These are phyloP conservation scores for Accipiter cooperii DNA, from an alignment of 2,113 vertebrate genomes.

Conservation along the genomic window DNA sequence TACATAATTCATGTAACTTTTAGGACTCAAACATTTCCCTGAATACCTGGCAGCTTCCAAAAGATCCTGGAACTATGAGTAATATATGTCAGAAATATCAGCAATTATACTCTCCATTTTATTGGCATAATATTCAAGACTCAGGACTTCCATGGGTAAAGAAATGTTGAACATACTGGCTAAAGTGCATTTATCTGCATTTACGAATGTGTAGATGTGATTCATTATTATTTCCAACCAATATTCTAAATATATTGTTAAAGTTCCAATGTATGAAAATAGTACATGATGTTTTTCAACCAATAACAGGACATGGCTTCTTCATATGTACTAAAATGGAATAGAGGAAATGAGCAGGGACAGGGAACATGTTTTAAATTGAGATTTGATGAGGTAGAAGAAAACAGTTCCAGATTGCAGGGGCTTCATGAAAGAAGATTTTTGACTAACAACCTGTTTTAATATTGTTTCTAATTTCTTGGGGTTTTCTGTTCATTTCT, in stretches of 20 bases:
- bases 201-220: background rate
- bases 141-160: background rate
- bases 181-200: background rate
- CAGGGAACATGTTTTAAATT: background rate
- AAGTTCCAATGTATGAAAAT: background rate
- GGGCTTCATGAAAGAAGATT: background rate
- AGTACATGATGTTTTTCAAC: background rate
- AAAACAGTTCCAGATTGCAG: background rate
- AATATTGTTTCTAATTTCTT: background rate
- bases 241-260: background rate
- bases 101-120: background rate
- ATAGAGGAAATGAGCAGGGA: background rate
- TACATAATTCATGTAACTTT: slow-evolving; percentile 51
- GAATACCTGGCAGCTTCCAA: background rate
- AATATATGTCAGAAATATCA: background rate
- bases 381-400: background rate
- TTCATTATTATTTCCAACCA: background rate
- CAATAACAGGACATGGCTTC: background rate
- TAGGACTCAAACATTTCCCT: background rate
- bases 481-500: background rate
- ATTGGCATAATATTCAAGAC: background rate
- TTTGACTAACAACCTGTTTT: background rate
- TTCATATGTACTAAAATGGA: background rate
- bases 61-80: background rate
- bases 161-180: background rate